These are phyloP conservation scores for Leptodactylus fuscus DNA, from an alignment of 2,113 vertebrate species.

Conservation along the genomic window DNA sequence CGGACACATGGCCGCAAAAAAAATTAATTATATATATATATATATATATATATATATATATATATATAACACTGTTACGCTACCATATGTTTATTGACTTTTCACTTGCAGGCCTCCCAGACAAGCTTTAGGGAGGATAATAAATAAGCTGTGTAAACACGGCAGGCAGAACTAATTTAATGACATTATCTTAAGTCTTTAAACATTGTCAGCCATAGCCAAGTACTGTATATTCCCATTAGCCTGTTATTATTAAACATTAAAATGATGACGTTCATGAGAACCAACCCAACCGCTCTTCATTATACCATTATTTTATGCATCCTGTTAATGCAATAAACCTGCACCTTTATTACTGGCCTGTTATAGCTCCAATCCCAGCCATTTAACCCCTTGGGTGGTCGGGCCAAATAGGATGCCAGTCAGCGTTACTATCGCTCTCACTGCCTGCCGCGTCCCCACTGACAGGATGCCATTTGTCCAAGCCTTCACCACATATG, in stretches of 20 bases:
- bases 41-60: too few relatives aligned
- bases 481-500: too few relatives aligned
- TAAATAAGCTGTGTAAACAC: neutral
- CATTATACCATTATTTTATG: neutral
- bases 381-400: too few relatives aligned
- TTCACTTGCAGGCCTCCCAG: neutral
- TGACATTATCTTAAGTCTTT: neutral
- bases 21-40: too few relatives aligned
- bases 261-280: neutral
- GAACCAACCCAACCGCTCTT: neutral
- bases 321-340: neutral
- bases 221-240: neutral
- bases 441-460: too few relatives aligned
- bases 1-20: too few relatives aligned
- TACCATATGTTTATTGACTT: constrained; percentile 5
- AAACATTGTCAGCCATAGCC: neutral
- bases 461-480: too few relatives aligned
- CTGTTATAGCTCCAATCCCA: neutral
- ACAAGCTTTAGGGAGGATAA: neutral
- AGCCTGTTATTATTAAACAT: neutral
- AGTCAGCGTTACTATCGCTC: too few relatives aligned
- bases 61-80: too few relatives aligned
- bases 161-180: neutral
- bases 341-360: too few relatives aligned
- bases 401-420: too few relatives aligned